Percentiles rank a stretch among this genome's conserved stretches.
Evolutionary conservation across 2,797 vertebrate genomes (phyloP).

Genomic region (Pelodytes ibericus): DNA sequence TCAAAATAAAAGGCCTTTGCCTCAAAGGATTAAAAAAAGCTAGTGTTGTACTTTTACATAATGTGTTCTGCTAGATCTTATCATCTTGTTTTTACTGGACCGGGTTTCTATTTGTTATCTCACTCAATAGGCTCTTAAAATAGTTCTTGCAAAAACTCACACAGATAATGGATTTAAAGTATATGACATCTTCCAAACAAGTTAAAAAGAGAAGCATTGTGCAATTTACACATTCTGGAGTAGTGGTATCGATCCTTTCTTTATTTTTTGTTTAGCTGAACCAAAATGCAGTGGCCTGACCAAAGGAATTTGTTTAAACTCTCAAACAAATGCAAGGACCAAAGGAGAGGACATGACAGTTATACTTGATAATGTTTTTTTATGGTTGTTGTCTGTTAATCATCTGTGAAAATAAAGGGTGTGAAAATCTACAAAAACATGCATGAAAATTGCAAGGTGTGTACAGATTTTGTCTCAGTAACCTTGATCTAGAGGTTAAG

Average conservation of each 20-base stretch:
- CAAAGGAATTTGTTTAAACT: slow-evolving; percentile 43
- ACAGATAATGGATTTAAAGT: slow-evolving; percentile 48
- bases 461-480: slow-evolving; percentile 43
- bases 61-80: slow-evolving; percentile 34
- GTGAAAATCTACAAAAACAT: slow-evolving; percentile 61
- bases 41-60: slow-evolving; percentile 41
- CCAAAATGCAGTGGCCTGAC: slow-evolving; percentile 38
- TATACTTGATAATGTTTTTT: slow-evolving; percentile 58
- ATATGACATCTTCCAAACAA: background rate
- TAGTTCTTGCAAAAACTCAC: slow-evolving; percentile 46
- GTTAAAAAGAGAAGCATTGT: slow-evolving; percentile 30
- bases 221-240: slow-evolving; percentile 56
- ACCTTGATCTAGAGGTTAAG: slow-evolving; percentile 60
- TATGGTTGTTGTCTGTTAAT: slow-evolving; percentile 28
- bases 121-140: slow-evolving; percentile 16
- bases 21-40: slow-evolving; percentile 30
- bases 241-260: slow-evolving; percentile 47
- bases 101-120: slow-evolving; percentile 41
- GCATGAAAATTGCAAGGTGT: slow-evolving; percentile 52
- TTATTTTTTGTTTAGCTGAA: slow-evolving; percentile 46
- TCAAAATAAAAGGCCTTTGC: slow-evolving; percentile 34
- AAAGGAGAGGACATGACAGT: slow-evolving; percentile 29
- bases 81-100: slow-evolving; percentile 32
- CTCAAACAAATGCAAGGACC: slow-evolving; percentile 13
- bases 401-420: slow-evolving; percentile 58